Percentiles rank a stretch among this genome's conserved stretches.
Evolutionary conservation across 2,113 vertebrate genomes (phyloP).

Genomic region (Prinia subflava): DNA sequence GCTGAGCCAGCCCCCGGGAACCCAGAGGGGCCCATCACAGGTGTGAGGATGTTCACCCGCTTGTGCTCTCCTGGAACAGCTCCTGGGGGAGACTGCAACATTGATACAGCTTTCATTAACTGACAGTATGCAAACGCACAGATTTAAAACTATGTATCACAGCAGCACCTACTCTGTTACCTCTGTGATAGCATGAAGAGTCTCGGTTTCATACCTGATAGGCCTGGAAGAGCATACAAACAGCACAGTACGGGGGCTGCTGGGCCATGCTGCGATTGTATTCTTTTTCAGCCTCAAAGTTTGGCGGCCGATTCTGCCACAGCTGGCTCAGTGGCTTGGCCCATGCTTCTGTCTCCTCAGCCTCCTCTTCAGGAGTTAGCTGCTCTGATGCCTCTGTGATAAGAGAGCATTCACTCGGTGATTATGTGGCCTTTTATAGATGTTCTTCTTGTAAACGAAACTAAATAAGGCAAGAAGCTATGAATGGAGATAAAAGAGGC

Average conservation of each 20-base stretch:
- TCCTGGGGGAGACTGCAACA: background rate
- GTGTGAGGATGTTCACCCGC: background rate
- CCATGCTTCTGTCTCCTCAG: slow-evolving; percentile 89
- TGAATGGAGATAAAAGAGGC: background rate
- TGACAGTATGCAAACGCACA: rapidly evolving
- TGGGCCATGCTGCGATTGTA: slow-evolving; percentile 87
- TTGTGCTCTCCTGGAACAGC: background rate
- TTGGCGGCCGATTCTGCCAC: slow-evolving; percentile 88
- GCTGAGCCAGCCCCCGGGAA: background rate
- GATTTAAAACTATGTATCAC: background rate
- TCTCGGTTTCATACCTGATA: slow-evolving; percentile 78
- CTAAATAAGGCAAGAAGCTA: background rate
- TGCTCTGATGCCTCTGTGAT: slow-evolving; percentile 82
- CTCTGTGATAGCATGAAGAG: background rate
- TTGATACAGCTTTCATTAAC: background rate
- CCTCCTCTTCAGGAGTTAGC: slow-evolving; percentile 80
- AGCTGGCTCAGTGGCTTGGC: slow-evolving; percentile 86
- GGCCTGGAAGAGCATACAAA: slow-evolving; percentile 91
- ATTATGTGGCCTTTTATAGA: background rate
- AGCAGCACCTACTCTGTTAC: background rate
- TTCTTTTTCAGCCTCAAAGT: slow-evolving; percentile 86
- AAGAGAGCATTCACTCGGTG: background rate
- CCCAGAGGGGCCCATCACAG: background rate
- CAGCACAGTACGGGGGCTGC: slow-evolving; percentile 87
- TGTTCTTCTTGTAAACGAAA: background rate